Evolutionary conservation across 2,888 invertebrate species (phyloP), one percentile per base, ranked within the genome.

Genomic region (Ceratothoa steindachneri): DNA sequence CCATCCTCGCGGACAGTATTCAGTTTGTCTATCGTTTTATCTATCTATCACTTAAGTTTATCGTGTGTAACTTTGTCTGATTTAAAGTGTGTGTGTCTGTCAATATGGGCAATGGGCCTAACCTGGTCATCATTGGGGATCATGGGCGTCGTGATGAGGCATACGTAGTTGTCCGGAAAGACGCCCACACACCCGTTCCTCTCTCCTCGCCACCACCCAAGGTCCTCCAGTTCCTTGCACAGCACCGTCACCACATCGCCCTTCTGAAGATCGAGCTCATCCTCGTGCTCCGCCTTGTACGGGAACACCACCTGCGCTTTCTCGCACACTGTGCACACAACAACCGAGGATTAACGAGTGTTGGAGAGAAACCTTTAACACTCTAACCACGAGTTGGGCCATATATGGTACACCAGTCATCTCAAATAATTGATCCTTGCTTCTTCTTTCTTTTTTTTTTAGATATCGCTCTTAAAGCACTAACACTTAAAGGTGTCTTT

Each of bases 171-270:
- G 84, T 98, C 97, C 0, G 98, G 98, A 84, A 99, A 99, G 1
- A 99, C 90, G 3, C 98, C 99, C 71, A 92, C 86, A 83, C 90
- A 90, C 55, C 97, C 97, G 81, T 90, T 88, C 0, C 95, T 83
- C 86, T 98, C 97, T 67, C 98, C 98, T 84, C 91, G 91, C 96
- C 97, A 99, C 99, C 98, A 99, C 72, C 98, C 98, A 66, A 92
- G 91, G 85, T 97, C 97, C 71, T 93, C 93, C 65, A 93, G 90
- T 71, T 96, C 93, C 85, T 90, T 93, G 70, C 91, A 93, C 74
- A 97, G 85, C 71, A 98, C 86, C n/a, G 89, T 90, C 80, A 99
- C 90, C 15, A 95, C 86, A 81, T 97, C 95, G 29, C 95, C 95
- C 84, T 93, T 93, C 27, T 87, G 88, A 75, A 99, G 85, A n/a